These are phyloP conservation scores for Mustelus asterias DNA, from an alignment of 2,113 vertebrate species.

Conservation along the genomic window DNA sequence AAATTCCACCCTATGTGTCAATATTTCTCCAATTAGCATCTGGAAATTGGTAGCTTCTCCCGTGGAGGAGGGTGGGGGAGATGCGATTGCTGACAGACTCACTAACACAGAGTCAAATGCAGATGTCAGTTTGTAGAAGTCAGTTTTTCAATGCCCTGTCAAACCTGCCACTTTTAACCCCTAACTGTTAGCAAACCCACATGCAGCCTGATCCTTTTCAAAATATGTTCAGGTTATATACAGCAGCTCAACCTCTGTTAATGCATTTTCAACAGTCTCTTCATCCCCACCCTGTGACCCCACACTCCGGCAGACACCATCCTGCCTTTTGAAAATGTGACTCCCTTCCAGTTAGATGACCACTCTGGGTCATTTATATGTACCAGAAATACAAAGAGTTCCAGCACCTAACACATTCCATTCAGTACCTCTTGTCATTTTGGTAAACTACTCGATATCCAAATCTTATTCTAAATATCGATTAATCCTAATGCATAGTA, in stretches of 20 bases:
- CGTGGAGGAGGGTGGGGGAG: too few relatives aligned
- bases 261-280: background rate
- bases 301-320: background rate
- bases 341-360: background rate
- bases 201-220: too few relatives aligned
- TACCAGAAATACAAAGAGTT: background rate
- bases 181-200: too few relatives aligned
- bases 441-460: background rate
- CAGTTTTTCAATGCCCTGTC: too few relatives aligned
- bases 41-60: too few relatives aligned
- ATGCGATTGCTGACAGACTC: too few relatives aligned
- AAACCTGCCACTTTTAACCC: too few relatives aligned
- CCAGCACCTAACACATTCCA: background rate
- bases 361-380: background rate
- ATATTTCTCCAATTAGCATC: too few relatives aligned
- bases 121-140: too few relatives aligned
- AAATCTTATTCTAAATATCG: background rate
- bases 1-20: too few relatives aligned
- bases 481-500: background rate
- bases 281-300: too few relatives aligned
- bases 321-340: background rate
- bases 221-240: background rate
- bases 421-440: background rate
- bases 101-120: too few relatives aligned
- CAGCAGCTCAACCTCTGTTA: background rate